A percentile compares a stretch with the other conserved stretches of the same genome.
These are phyloP conservation scores for Zhuqinia jingwanae DNA, from an alignment of 2,888 invertebrate genomes.

Conservation along the genomic window DNA sequence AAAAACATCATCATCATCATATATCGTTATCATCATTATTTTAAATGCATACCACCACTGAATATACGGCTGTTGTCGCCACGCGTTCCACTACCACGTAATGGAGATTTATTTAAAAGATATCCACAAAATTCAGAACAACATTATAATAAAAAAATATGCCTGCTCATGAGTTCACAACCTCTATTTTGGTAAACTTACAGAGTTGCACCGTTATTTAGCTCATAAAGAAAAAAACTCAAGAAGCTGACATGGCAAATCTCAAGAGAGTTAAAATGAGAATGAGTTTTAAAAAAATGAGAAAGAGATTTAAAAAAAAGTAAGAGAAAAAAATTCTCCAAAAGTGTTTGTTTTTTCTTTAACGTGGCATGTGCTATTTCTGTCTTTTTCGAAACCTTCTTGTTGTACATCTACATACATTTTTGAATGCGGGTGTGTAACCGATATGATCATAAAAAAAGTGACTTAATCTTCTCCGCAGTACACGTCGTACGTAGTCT, in stretches of 20 bases:
- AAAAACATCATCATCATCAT: slow-evolving; percentile 32
- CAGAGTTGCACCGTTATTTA: slow-evolving; percentile 47
- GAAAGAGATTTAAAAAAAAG: neutral
- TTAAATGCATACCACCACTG: neutral
- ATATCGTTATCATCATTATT: slow-evolving; percentile 24
- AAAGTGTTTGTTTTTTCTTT: slow-evolving; percentile 56
- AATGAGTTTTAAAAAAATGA: slow-evolving; percentile 1
- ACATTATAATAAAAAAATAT: slow-evolving; percentile 29
- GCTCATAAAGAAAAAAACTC: slow-evolving; percentile 58
- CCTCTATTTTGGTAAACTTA: too few species aligned
- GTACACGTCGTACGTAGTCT: neutral
- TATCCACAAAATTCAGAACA: neutral
- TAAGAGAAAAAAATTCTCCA: slow-evolving; percentile 23
- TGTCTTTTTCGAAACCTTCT: slow-evolving; percentile 23
- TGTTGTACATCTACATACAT: neutral
- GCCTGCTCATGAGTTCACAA: too few species aligned
- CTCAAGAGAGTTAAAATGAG: slow-evolving; percentile 38
- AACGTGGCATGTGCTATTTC: slow-evolving; percentile 50
- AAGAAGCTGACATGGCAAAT: slow-evolving; percentile 61
- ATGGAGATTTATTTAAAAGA: neutral
- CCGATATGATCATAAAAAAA: slow-evolving; percentile 44
- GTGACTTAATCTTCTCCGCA: neutral
- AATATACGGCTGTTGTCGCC: slow-evolving; percentile 27
- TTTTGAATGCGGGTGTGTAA: neutral
- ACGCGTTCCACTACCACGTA: slow-evolving; percentile 42